Evolutionary conservation across 2,888 invertebrate species (phyloP), one percentile per base, ranked within the genome.

Genomic region (Chymomyza fuscimana): DNA sequence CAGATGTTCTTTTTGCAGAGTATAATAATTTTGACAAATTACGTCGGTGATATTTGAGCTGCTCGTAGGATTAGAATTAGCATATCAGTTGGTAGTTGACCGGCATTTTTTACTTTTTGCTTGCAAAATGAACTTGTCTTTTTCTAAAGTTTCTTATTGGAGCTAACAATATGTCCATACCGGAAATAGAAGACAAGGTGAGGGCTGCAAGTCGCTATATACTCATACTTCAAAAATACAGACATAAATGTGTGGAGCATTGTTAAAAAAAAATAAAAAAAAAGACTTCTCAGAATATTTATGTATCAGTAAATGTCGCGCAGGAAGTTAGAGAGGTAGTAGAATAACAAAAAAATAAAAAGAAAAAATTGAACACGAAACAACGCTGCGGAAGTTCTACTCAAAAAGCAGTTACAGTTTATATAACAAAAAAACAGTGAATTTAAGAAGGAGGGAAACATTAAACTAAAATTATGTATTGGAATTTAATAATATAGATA

Each of bases 321-420:
- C 36, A 36, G 58, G 25, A 58, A 22, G 29, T 29, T 16, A 25
- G 16, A 58, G 25, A 58, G 25, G 29, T 16, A 15, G 52, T 10
- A 56, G 56, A 19, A 32, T 15, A 29, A 59, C 59, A 69, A 67
- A 67, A 36, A 67, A 73, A 63, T n/a, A n/a, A n/a, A n/a, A n/a
- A n/a, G n/a, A 65, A 64, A 29, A 56, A 29, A 58, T n/a, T 15
- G 61, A 67, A 51, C 61, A 63, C 36, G 19, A 52, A 51, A 66
- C 63, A 77, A 64, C 69, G 75, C 76, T 63, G 62, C 70, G 82
- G 81, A 82, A 82, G 77, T 76, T 82, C 12, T 46, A 46, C 40
- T 12, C 10, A 69, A 50, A 7, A 32, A 65, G 46, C 58, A 62
- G 36, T 16, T 4, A 68, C 54, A 56, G 52, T 29, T 56, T 65